Conservation (phyloP, 2,797 vertebrate genomes). For the Dicrostonyx torquatus region DNA sequence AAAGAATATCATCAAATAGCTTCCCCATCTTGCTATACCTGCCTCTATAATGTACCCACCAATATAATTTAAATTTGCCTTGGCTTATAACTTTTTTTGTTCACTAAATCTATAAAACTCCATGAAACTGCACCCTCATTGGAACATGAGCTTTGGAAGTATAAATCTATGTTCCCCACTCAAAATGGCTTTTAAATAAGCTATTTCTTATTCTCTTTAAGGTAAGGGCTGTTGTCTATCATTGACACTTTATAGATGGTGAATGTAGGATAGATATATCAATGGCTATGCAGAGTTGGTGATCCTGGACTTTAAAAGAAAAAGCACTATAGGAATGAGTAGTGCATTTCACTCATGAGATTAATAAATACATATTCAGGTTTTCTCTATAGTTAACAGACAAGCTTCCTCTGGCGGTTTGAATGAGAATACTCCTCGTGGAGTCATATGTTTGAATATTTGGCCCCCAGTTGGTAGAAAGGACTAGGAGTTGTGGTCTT, state of each 20-base stretch:
- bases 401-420: not conserved
- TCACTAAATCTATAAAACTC: not conserved
- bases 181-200: not conserved
- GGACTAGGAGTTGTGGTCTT: not conserved
- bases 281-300: not conserved
- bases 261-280: not conserved
- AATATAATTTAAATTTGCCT: not conserved
- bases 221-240: not conserved
- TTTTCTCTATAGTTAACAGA: slow-evolving; percentile 18
- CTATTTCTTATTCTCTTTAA: too few relatives aligned
- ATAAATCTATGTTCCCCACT: not conserved
- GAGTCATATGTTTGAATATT: not conserved
- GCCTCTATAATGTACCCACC: not conserved
- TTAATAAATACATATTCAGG: not conserved
- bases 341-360: not conserved
- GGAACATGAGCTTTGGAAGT: not conserved
- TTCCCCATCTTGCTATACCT: not conserved
- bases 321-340: not conserved
- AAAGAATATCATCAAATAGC: not conserved
- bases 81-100: not conserved
- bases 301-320: not conserved
- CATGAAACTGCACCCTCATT: not conserved
- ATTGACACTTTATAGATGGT: not conserved
- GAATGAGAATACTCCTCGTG: not conserved
- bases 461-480: not conserved